Evolutionary conservation across 2,888 invertebrate genomes (phyloP).

Genomic region (Sphaerophoria rueppellii): DNA sequence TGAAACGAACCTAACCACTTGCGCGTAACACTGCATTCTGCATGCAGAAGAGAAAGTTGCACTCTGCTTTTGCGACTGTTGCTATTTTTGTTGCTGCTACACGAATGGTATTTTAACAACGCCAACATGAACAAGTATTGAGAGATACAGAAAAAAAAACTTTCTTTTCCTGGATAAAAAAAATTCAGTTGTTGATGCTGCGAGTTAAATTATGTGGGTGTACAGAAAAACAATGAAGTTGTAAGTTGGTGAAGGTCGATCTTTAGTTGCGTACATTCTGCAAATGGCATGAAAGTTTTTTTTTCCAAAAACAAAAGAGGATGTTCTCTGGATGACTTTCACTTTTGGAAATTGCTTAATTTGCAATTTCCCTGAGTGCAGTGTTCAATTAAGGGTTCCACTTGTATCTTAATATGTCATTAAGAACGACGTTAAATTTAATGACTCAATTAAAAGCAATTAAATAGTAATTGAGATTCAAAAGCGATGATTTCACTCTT

Average conservation of each 20-base stretch:
- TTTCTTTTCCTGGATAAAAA: slow-evolving; percentile 30
- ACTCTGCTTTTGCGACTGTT: not conserved
- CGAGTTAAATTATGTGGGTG: not conserved
- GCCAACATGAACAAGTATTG: slow-evolving; percentile 30
- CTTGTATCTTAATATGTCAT: too few species aligned
- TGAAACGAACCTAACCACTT: slow-evolving; percentile 43
- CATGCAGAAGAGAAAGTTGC: slow-evolving; percentile 66
- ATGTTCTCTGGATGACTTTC: not conserved
- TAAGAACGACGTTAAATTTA: too few species aligned
- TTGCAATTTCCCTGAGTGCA: too few species aligned
- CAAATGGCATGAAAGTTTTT: not conserved
- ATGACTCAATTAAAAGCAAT: too few species aligned
- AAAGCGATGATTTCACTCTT: too few species aligned
- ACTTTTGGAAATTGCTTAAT: too few species aligned
- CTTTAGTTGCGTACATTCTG: not conserved
- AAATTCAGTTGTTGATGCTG: not conserved
- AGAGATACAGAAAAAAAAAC: not conserved
- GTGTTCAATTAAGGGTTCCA: too few species aligned
- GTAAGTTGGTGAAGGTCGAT: slow-evolving; percentile 21
- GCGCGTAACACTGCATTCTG: slow-evolving; percentile 48
- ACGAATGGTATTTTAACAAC: slow-evolving; percentile 28
- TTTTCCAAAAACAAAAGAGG: not conserved
- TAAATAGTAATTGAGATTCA: too few species aligned
- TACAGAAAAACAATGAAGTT: not conserved
- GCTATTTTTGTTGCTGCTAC: not conserved